phyloP scores from a whole-genome alignment of 2,888 invertebrate species.

The Plebejus anna region DNA sequence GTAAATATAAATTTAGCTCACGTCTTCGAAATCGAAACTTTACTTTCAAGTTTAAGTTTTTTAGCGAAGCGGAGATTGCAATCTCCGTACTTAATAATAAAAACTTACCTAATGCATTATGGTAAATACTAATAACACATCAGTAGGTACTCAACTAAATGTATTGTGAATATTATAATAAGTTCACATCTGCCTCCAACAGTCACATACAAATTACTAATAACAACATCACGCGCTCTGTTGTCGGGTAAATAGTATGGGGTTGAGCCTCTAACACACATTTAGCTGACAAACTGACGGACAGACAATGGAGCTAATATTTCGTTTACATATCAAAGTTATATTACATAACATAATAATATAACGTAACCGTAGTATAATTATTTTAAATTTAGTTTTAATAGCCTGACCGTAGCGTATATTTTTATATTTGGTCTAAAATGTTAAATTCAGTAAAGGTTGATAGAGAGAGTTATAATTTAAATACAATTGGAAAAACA shows the following conservation, averaged over 20 bases:
- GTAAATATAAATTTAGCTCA: too few species aligned
- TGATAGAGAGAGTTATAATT: too few species aligned
- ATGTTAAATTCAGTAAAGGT: too few species aligned
- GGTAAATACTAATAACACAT: not conserved
- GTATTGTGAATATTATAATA: slow-evolving; percentile 5
- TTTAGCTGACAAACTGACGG: slow-evolving; percentile 22
- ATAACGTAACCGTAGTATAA: too few species aligned
- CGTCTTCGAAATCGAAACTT: too few species aligned
- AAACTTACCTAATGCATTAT: not conserved
- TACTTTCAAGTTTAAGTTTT: too few species aligned
- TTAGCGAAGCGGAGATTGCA: not conserved
- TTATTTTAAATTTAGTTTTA: too few species aligned
- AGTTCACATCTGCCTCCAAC: slow-evolving; percentile 10
- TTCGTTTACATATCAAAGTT: not conserved
- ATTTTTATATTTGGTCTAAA: too few species aligned
- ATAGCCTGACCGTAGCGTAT: too few species aligned
- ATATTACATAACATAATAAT: not conserved
- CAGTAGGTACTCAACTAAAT: not conserved
- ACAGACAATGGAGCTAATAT: not conserved
- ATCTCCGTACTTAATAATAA: not conserved
- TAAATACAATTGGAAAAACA: too few species aligned
- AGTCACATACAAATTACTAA: slow-evolving; percentile 8
- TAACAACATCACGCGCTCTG: slow-evolving; percentile 18
- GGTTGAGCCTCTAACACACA: slow-evolving; percentile 10
- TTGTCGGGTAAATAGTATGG: slow-evolving; percentile 8